These are phyloP conservation scores for Leptinotarsa tumamoca DNA, from an alignment of 2,888 invertebrate species.

Conservation along the genomic window DNA sequence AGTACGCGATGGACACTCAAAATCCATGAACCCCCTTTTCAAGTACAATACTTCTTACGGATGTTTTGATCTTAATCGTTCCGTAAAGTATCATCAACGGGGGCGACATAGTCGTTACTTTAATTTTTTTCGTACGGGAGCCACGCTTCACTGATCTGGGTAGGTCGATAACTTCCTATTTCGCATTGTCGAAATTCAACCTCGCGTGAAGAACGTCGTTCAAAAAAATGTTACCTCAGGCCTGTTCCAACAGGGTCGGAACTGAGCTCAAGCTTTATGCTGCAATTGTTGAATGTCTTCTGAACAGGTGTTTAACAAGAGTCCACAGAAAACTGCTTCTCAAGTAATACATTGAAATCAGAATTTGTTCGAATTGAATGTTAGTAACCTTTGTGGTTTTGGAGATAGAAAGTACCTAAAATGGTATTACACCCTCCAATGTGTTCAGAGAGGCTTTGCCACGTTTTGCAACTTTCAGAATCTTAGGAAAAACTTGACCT, in stretches of 20 bases:
- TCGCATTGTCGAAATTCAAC: conserved; percentile 49
- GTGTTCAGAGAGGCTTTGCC: too few relatives aligned
- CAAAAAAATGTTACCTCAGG: not conserved
- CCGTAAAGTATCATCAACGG: conserved; percentile 3
- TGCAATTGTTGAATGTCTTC: too few relatives aligned
- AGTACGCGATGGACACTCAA: not conserved
- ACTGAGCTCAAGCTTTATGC: not conserved
- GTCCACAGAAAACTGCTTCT: too few relatives aligned
- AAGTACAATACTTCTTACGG: not conserved
- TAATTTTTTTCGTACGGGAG: conserved; percentile 38
- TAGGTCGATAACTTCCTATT: conserved; percentile 47
- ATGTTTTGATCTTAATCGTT: conserved; percentile 7
- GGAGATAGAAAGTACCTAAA: too few relatives aligned
- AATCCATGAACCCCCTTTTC: not conserved
- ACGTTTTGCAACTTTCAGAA: too few relatives aligned
- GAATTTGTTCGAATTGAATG: too few relatives aligned
- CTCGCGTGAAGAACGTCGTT: conserved; percentile 40
- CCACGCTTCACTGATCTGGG: conserved; percentile 45
- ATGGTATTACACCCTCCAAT: too few relatives aligned
- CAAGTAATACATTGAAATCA: too few relatives aligned
- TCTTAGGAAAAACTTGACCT: too few relatives aligned
- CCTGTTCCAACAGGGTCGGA: not conserved
- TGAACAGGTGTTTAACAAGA: not conserved
- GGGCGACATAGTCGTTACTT: conserved; percentile 15
- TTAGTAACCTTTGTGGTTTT: too few relatives aligned